phyloP scores from a whole-genome alignment of 2,888 invertebrate species.

The Antheraea yamamai region DNA sequence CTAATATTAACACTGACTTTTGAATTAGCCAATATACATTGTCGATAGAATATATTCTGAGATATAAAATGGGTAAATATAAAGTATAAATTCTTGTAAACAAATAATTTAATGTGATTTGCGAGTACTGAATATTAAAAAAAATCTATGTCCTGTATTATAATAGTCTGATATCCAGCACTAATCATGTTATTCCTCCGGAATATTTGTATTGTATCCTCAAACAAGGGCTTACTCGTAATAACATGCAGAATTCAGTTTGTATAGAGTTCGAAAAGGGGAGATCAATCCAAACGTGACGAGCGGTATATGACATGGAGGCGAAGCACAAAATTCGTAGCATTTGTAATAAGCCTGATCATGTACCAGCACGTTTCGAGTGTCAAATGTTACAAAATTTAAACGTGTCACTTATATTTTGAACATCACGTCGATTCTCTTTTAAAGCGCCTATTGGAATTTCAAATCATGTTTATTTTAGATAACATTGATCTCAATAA shows the following conservation, averaged over 20 bases:
- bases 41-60: not conserved
- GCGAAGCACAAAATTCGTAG: conserved; percentile 60
- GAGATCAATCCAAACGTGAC: conserved; percentile 72
- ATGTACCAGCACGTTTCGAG: conserved; percentile 70
- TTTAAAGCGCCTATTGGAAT: not conserved
- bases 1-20: too few relatives aligned
- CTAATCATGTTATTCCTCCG: not conserved
- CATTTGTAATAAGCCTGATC: conserved; percentile 76
- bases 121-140: not conserved
- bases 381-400: conserved; percentile 70
- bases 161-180: conserved; percentile 8
- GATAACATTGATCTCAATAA: not conserved
- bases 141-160: not conserved
- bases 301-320: conserved; percentile 49
- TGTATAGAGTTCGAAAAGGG: conserved; percentile 48
- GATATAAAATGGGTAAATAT: not conserved
- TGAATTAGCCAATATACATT: too few relatives aligned
- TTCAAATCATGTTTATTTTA: not conserved
- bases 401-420: conserved; percentile 32
- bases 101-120: not conserved
- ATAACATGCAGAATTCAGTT: conserved; percentile 48
- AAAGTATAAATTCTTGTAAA: not conserved
- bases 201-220: conserved; percentile 4
- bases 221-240: conserved; percentile 12
- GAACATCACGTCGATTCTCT: conserved; percentile 2